Evolutionary conservation across 1,140 invertebrate species (phyloP).

Genomic region (Euglossa dilemma): DNA sequence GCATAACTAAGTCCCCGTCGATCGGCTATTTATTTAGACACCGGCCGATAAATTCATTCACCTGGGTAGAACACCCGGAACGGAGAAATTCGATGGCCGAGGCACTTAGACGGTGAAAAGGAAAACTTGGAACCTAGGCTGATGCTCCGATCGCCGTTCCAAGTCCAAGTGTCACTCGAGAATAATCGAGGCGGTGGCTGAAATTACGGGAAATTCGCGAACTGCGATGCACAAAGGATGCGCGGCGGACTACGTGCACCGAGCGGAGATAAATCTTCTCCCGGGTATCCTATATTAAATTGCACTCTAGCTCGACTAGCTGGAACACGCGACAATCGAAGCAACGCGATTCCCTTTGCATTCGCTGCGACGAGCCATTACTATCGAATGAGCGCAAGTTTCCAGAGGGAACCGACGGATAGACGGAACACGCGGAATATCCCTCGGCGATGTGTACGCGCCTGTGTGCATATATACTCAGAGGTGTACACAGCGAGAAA

Average conservation of each 20-base stretch:
- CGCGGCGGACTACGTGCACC: background rate
- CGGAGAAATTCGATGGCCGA: background rate
- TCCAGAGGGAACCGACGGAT: too few relatives aligned
- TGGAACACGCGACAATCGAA: background rate
- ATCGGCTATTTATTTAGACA: constrained; percentile 45
- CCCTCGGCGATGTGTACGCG: too few relatives aligned
- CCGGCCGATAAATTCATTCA: background rate
- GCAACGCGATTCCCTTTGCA: background rate
- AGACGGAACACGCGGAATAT: background rate
- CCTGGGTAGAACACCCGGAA: too few relatives aligned
- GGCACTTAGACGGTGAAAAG: background rate
- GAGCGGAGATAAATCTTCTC: background rate
- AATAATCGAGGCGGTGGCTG: background rate
- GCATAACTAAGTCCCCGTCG: constrained; percentile 38
- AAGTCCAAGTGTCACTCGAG: background rate
- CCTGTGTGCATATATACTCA: too few relatives aligned
- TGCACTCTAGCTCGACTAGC: background rate
- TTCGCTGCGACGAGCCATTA: background rate
- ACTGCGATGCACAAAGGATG: background rate
- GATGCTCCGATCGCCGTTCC: background rate
- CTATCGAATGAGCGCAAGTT: background rate
- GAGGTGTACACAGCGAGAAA: too few relatives aligned
- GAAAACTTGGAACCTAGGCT: background rate
- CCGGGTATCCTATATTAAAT: background rate
- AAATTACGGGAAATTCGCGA: background rate